phyloP scores from a whole-genome alignment of 2,888 invertebrate genomes.

The Anthophora plumipes region DNA sequence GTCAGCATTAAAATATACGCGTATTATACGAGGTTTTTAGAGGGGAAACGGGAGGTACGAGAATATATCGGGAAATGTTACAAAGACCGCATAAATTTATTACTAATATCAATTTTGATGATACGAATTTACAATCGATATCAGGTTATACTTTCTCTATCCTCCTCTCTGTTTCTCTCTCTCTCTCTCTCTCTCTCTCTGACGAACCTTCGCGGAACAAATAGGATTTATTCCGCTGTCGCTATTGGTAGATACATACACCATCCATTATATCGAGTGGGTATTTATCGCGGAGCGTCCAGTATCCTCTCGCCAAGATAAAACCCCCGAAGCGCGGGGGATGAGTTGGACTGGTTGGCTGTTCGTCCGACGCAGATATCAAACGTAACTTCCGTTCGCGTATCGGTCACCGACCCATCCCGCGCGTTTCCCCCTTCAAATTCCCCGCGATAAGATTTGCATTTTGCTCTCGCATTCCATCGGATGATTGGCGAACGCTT shows the following conservation, averaged over 20 bases:
- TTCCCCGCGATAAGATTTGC: constrained; percentile 67
- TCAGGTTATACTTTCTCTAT: too few species aligned
- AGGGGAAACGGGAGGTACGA: not conserved
- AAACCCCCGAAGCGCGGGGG: constrained; percentile 56
- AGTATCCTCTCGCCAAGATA: constrained; percentile 67
- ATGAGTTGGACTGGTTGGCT: constrained; percentile 46
- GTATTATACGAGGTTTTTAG: not conserved
- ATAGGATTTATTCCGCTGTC: constrained; percentile 65
- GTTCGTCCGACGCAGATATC: constrained; percentile 63
- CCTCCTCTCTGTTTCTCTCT: too few species aligned
- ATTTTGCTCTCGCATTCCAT: constrained; percentile 40
- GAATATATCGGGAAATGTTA: not conserved
- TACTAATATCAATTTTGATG: constrained; percentile 65
- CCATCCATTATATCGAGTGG: constrained; percentile 70
- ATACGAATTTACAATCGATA: constrained; percentile 55
- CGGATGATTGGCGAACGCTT: constrained; percentile 40
- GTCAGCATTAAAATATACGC: constrained; percentile 39
- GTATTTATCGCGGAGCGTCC: constrained; percentile 70
- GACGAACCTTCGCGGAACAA: constrained; percentile 53
- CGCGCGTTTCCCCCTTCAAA: constrained; percentile 50
- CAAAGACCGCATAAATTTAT: constrained; percentile 54
- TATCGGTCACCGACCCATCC: constrained; percentile 40
- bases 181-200: not conserved
- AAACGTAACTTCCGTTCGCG: constrained; percentile 68
- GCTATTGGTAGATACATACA: constrained; percentile 47